phyloP scores from a whole-genome alignment of 2,888 invertebrate species.

The Platycheirus albimanus region DNA sequence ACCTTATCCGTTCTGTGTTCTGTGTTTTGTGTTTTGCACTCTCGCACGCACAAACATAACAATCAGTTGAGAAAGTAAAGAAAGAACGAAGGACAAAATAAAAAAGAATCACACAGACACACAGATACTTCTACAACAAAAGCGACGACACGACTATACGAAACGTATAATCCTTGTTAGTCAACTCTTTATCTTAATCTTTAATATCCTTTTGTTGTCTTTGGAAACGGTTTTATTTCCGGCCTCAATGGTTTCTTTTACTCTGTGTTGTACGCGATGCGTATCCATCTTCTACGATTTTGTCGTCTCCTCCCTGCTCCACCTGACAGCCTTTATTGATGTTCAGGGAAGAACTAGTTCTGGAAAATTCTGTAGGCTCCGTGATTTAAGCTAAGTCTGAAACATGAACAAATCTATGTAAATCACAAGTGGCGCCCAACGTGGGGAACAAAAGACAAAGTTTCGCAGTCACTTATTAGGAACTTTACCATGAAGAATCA shows the following conservation, averaged over 20 bases:
- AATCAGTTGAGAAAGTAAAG: slow-evolving; percentile 4
- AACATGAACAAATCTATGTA: background rate
- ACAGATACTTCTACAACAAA: slow-evolving; percentile 21
- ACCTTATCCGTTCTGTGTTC: slow-evolving; percentile 28
- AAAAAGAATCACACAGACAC: slow-evolving; percentile 3
- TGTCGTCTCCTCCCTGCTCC: background rate
- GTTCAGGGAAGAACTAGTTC: slow-evolving; percentile 2
- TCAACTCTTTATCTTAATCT: slow-evolving; percentile 74
- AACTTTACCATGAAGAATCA: too few species aligned
- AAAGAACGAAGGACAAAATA: background rate
- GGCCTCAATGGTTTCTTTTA: slow-evolving; percentile 54
- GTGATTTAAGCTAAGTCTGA: too few species aligned
- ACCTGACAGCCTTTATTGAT: background rate
- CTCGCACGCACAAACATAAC: slow-evolving; percentile 57
- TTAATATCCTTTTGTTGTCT: slow-evolving; percentile 74
- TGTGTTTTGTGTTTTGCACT: slow-evolving; percentile 17
- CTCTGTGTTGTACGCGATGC: slow-evolving; percentile 17
- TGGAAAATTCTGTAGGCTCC: too few species aligned
- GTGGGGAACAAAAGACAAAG: background rate
- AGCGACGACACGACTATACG: slow-evolving; percentile 22
- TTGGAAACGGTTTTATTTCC: slow-evolving; percentile 72
- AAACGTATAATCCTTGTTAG: slow-evolving; percentile 67
- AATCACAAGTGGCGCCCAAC: background rate
- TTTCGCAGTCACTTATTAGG: too few species aligned
- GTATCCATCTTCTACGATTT: slow-evolving; percentile 38